These are phyloP conservation scores for Spongia lamella DNA, from an alignment of 37 sponge, comb jelly and placozoan genomes.

Conservation along the genomic window DNA sequence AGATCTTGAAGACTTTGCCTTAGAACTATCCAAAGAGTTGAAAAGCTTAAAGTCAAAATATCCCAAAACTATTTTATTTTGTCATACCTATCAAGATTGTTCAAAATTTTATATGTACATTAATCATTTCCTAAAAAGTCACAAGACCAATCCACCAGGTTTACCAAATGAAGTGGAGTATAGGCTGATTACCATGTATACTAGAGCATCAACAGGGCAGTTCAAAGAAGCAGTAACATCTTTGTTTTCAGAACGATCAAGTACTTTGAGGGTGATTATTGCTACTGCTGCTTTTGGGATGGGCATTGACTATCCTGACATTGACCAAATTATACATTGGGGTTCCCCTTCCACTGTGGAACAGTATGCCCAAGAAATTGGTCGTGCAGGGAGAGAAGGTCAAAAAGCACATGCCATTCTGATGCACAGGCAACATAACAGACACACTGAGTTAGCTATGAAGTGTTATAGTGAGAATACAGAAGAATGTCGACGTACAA, in stretches of 20 bases:
- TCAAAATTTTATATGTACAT: neutral
- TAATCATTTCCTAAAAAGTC: neutral
- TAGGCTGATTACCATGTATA: constrained; percentile 30
- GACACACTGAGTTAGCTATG: neutral
- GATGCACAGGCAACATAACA: too few relatives aligned
- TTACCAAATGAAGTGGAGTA: constrained; percentile 6
- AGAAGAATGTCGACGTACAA: constrained; percentile 11
- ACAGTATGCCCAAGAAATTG: constrained; percentile 28
- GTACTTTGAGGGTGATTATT: neutral
- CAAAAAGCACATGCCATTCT: constrained; percentile 20
- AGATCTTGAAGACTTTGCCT: neutral
- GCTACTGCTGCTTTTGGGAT: constrained; percentile 40
- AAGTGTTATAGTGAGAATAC: neutral
- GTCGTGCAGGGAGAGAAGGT: constrained; percentile 43
- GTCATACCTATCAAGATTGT: neutral
- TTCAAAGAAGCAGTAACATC: constrained; percentile 24
- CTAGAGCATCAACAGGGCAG: neutral
- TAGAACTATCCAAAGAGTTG: too few relatives aligned
- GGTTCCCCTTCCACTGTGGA: constrained; percentile 23
- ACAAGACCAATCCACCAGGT: constrained; percentile 22
- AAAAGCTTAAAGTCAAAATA: too few relatives aligned
- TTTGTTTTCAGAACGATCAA: constrained; percentile 1
- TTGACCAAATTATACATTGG: constrained; percentile 24
- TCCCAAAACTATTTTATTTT: constrained; percentile 9
- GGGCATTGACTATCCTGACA: constrained; percentile 32